phyloP scores from a whole-genome alignment of 2,113 vertebrate species.

The Paedocypris sp. region DNA sequence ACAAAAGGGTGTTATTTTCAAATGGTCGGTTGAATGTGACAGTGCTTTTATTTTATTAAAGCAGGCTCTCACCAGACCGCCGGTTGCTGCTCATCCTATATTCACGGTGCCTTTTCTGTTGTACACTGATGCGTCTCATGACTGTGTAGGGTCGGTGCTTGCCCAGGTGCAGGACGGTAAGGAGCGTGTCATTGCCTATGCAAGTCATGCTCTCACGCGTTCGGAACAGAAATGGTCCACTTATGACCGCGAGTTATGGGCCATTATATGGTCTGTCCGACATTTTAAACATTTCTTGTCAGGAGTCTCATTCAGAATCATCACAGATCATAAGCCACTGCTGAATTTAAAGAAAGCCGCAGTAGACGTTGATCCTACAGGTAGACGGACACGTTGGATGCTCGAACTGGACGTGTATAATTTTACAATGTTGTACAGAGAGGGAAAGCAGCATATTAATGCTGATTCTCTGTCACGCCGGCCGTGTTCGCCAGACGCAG shows the following conservation, averaged over 20 bases:
- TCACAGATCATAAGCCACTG: conserved; percentile 16
- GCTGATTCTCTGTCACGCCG: neutral
- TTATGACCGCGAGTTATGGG: neutral
- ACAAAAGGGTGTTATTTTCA: conserved; percentile 8
- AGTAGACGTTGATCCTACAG: conserved; percentile 1
- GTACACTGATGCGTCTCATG: neutral
- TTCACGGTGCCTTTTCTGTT: neutral
- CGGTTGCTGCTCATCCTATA: neutral
- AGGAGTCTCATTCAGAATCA: neutral
- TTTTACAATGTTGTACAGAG: neutral
- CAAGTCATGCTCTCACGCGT: neutral
- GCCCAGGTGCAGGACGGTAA: neutral
- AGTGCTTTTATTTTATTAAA: neutral
- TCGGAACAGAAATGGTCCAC: conserved; percentile 3
- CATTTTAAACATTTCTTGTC: neutral
- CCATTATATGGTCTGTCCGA: conserved; percentile 7
- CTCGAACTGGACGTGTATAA: conserved; percentile 5
- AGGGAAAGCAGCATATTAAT: neutral
- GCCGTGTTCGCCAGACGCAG: neutral
- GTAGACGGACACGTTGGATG: neutral
- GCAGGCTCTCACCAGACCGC: neutral
- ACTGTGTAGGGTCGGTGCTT: neutral
- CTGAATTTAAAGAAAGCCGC: neutral
- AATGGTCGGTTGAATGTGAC: neutral
- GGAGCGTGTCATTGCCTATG: neutral